Evolutionary conservation across 2,797 vertebrate genomes (phyloP).

Genomic region (Propithecus deckenii): DNA sequence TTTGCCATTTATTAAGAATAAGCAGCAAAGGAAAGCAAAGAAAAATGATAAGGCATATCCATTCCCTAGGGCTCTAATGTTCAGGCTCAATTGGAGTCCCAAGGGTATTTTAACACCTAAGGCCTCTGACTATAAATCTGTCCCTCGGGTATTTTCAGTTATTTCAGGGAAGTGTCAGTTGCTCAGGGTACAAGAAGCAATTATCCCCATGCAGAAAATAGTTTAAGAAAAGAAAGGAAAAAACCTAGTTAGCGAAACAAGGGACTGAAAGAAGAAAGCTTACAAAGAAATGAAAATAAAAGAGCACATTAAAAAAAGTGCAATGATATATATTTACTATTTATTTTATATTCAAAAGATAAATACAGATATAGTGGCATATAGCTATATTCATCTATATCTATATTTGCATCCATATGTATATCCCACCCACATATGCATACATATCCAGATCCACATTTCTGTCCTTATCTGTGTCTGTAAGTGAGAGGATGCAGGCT

Average conservation of each 20-base stretch:
- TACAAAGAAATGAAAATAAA: slow-evolving; percentile 40
- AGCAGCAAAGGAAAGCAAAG: slow-evolving; percentile 63
- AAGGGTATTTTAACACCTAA: slow-evolving; percentile 66
- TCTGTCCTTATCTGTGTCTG: not conserved
- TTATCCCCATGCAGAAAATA: slow-evolving; percentile 62
- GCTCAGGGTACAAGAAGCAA: slow-evolving; percentile 62
- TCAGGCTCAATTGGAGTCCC: slow-evolving; percentile 44
- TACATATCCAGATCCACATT: not conserved
- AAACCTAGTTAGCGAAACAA: slow-evolving; percentile 54
- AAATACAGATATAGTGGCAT: not conserved
- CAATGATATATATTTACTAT: slow-evolving; percentile 21
- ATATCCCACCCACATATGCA: not conserved
- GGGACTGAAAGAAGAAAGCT: slow-evolving; percentile 46
- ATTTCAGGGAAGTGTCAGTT: slow-evolving; percentile 70
- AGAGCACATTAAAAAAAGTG: not conserved
- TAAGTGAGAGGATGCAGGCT: slow-evolving; percentile 7
- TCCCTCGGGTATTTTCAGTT: slow-evolving; percentile 64
- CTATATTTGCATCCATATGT: slow-evolving; percentile 38
- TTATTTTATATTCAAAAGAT: slow-evolving; percentile 51
- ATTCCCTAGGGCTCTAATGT: slow-evolving; percentile 53
- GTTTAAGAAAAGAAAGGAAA: slow-evolving; percentile 56
- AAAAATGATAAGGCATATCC: slow-evolving; percentile 59
- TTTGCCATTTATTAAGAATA: slow-evolving; percentile 70
- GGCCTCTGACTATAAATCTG: slow-evolving; percentile 61
- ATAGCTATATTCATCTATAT: slow-evolving; percentile 6